Conservation (phyloP, 2,888 invertebrate species). For the Chorisops tibialis region DNA sequence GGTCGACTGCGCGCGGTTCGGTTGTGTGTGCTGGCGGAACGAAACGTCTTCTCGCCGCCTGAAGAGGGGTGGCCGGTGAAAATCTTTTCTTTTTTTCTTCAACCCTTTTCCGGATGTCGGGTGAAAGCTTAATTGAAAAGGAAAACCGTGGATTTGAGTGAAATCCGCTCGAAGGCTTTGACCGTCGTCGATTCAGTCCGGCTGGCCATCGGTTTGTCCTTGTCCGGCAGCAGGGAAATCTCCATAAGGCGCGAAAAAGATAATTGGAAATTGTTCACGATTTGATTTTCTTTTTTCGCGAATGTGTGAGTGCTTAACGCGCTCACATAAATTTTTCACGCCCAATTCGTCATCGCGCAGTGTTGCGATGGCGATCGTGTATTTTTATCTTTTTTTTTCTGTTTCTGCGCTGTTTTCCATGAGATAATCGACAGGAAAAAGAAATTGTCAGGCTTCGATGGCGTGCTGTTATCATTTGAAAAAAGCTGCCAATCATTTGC, state of each 20-base stretch:
- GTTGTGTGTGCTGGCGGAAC: neutral
- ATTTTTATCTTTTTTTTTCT: constrained; percentile 11
- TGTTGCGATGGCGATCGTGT: constrained; percentile 4
- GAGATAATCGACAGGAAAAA: neutral
- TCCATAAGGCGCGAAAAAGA: too few relatives aligned
- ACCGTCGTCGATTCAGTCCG: too few relatives aligned
- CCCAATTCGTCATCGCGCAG: constrained; percentile 31
- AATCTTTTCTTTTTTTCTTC: too few relatives aligned
- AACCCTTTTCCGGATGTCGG: too few relatives aligned
- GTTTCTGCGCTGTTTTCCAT: neutral
- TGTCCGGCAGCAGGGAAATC: too few relatives aligned
- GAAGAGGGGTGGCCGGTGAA: too few relatives aligned
- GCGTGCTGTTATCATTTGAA: neutral
- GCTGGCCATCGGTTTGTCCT: too few relatives aligned
- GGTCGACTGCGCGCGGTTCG: neutral
- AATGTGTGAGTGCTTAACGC: constrained; percentile 12
- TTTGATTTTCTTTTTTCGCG: too few relatives aligned
- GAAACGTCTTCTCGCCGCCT: neutral
- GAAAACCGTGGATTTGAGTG: too few relatives aligned
- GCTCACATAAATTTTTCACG: constrained; percentile 22
- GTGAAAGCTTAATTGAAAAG: too few relatives aligned
- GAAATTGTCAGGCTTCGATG: neutral
- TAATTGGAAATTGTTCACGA: too few relatives aligned
- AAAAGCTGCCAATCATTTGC: neutral
- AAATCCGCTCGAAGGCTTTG: too few relatives aligned